Conservation (phyloP, 1,140 invertebrate species). For the Saccostrea glomerata region DNA sequence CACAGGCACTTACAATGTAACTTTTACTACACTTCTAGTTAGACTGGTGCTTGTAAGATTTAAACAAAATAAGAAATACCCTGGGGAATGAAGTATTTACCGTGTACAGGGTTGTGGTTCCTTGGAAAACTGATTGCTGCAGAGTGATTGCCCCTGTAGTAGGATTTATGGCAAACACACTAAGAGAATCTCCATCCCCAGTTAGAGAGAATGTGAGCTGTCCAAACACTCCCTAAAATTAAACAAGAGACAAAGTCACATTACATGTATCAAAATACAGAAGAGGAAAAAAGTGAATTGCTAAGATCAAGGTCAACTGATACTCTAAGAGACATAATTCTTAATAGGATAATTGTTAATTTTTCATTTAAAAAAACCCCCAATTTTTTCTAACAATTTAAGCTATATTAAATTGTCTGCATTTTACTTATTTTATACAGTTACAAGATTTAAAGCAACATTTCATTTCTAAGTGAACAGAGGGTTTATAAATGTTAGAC, state of each 20-base stretch:
- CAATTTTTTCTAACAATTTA: too few species aligned
- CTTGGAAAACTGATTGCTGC: slow-evolving; percentile 56
- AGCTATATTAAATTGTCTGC: too few species aligned
- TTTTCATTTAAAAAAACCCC: too few species aligned
- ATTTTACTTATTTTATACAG: too few species aligned
- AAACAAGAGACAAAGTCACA: not conserved
- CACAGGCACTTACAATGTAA: not conserved
- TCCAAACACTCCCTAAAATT: slow-evolving; percentile 62
- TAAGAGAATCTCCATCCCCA: slow-evolving; percentile 64
- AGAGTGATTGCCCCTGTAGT: slow-evolving; percentile 51
- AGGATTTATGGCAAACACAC: slow-evolving; percentile 53
- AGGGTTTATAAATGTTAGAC: too few species aligned
- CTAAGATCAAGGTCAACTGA: too few species aligned
- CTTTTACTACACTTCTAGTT: not conserved
- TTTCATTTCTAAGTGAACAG: too few species aligned
- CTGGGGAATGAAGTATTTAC: slow-evolving; percentile 47
- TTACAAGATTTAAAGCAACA: too few species aligned
- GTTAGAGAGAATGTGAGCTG: slow-evolving; percentile 60
- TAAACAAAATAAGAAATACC: not conserved
- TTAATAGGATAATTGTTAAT: too few species aligned
- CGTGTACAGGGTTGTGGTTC: slow-evolving; percentile 55
- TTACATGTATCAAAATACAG: too few species aligned
- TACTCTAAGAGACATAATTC: too few species aligned
- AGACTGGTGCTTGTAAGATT: not conserved
- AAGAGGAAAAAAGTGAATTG: too few species aligned